These are phyloP conservation scores for Crotalus horridus DNA, from an alignment of 2,113 vertebrate species.

Conservation along the genomic window DNA sequence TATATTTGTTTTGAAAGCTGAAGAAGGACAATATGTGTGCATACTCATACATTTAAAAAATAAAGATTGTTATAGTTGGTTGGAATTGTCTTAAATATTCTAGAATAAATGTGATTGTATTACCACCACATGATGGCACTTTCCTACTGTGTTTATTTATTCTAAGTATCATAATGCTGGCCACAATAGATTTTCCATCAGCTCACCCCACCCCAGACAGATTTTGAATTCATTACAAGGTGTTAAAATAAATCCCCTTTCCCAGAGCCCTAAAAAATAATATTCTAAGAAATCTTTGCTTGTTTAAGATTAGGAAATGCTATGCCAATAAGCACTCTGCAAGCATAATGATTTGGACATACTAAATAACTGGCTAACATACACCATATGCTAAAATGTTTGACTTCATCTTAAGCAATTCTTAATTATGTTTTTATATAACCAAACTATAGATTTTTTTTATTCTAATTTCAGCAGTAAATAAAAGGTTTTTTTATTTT, in stretches of 20 bases:
- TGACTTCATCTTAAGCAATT: constrained; percentile 27
- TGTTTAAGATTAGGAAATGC: not conserved
- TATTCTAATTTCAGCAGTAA: not conserved
- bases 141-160: not conserved
- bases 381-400: constrained; percentile 26
- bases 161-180: not conserved
- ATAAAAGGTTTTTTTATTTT: constrained; percentile 16
- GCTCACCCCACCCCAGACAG: not conserved
- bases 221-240: constrained; percentile 1
- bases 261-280: not conserved
- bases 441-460: constrained; percentile 15
- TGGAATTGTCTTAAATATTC: not conserved
- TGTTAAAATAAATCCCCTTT: not conserved
- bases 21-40: not conserved
- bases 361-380: constrained; percentile 9
- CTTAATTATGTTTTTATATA: constrained; percentile 45
- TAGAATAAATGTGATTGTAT: not conserved
- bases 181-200: too few relatives aligned
- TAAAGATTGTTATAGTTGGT: not conserved
- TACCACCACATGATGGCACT: not conserved
- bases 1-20: not conserved
- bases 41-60: not conserved
- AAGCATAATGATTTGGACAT: not conserved
- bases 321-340: not conserved
- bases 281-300: not conserved